Conservation (phyloP, 2,888 invertebrate genomes). For the Bombyx huttoni region DNA sequence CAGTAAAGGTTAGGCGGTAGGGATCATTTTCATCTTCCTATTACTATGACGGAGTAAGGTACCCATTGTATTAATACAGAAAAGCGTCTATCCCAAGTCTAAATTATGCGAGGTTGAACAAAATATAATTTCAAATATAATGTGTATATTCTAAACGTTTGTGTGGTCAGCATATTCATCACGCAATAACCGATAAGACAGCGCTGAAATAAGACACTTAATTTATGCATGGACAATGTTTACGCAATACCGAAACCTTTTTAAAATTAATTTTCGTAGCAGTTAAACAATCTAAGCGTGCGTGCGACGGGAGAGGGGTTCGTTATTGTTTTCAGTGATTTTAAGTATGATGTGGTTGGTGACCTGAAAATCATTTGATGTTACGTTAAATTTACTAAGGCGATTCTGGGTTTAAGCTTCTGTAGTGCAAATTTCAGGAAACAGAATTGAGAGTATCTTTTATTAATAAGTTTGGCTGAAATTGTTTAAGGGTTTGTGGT, state of each 20-base stretch:
- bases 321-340: neutral
- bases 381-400: neutral
- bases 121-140: no score
- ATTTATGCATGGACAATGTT: neutral
- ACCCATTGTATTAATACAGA: no score
- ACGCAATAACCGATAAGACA: neutral
- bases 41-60: no score
- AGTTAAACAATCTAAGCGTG: neutral
- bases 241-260: neutral
- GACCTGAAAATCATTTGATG: neutral
- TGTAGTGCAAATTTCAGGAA: no score
- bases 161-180: neutral
- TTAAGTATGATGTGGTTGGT: neutral
- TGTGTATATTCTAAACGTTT: neutral
- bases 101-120: no score
- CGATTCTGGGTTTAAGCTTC: no score
- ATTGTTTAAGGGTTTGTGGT: no score
- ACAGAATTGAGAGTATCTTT: no score
- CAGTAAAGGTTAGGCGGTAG: no score
- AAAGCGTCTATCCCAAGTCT: no score
- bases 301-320: neutral
- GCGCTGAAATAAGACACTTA: neutral
- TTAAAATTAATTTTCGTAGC: neutral
- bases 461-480: no score
- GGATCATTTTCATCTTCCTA: no score